Evolutionary conservation across 1,140 invertebrate species (phyloP), one percentile per base, ranked within the genome.

Genomic region (Procambarus clarkii): DNA sequence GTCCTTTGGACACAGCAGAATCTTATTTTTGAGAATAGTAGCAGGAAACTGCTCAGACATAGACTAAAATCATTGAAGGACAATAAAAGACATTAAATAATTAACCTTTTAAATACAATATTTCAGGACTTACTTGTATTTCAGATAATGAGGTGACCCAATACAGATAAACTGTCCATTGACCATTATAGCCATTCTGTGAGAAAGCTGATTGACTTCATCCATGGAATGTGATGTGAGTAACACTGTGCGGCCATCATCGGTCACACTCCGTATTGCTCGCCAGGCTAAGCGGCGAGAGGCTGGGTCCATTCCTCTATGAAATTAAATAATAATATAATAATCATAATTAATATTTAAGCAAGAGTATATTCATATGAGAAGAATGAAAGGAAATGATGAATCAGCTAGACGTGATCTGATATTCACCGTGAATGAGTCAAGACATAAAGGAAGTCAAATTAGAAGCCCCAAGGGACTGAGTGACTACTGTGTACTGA

Each of bases 261-360:
- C 76, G 18, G 90, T 80, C 64, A 93, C 88, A 24, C 83, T 87
- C 58, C 77, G 83, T 18, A 93, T 78, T 11, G 91, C 89, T 2
- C 54, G 64, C 97, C 97, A 98, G 1, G 98, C 95, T 45, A 97
- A 96, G 9, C 97, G 96, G 93, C 97, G 96, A 0, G 97, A 97
- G 9, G 97, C 97, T 3, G 97, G 97, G 95, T 98, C 97, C 95
- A 98, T 97, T 77, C 97, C 96, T 1, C 92, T 92, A 80, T 54
- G 54, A 46, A 8, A 64, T 64, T 15, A 69, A 69, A 69, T 69
- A 18, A 69, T 5, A 69, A 74, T 34, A 2, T 13, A 64, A 64
- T 64, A 3, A 21, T 64, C 11, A 58, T 58, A 4, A 64, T 4
- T 3, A 5, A 18, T 64, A 64, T 18, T 58, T 64, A 64, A n/a